Conservation (phyloP, 2,113 vertebrate genomes). For the Brienomyrus longianalis region DNA sequence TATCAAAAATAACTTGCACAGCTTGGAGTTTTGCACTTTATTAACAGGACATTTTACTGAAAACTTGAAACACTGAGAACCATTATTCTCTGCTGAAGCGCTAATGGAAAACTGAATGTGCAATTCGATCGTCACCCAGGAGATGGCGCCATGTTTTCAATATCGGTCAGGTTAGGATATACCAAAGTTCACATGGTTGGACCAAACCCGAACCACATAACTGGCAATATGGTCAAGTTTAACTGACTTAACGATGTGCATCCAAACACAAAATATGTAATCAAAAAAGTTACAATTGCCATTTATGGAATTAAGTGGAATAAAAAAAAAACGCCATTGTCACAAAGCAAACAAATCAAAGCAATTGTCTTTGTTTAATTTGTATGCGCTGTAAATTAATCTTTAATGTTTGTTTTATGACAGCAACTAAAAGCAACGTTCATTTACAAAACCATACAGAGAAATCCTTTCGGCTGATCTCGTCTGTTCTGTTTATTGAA, state of each 20-base stretch:
- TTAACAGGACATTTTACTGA: background rate
- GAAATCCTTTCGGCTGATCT: background rate
- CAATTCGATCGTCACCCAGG: background rate
- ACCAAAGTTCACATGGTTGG: background rate
- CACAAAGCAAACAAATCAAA: background rate
- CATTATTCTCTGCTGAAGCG: background rate
- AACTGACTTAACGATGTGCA: background rate
- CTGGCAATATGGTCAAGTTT: background rate
- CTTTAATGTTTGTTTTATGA: background rate
- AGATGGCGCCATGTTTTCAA: background rate
- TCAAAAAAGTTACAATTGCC: background rate
- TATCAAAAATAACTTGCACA: background rate
- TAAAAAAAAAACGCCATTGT: background rate
- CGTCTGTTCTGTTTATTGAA: background rate
- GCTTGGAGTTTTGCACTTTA: background rate
- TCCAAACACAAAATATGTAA: background rate
- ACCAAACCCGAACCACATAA: background rate
- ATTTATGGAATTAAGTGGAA: background rate
- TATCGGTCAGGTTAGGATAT: background rate
- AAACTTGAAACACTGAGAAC: background rate
- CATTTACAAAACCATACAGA: background rate
- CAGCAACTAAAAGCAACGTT: background rate
- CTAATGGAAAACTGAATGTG: background rate
- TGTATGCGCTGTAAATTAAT: background rate
- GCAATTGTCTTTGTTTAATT: background rate